phyloP scores from a whole-genome alignment of 1,140 invertebrate species.

The Cephus cinctus region DNA sequence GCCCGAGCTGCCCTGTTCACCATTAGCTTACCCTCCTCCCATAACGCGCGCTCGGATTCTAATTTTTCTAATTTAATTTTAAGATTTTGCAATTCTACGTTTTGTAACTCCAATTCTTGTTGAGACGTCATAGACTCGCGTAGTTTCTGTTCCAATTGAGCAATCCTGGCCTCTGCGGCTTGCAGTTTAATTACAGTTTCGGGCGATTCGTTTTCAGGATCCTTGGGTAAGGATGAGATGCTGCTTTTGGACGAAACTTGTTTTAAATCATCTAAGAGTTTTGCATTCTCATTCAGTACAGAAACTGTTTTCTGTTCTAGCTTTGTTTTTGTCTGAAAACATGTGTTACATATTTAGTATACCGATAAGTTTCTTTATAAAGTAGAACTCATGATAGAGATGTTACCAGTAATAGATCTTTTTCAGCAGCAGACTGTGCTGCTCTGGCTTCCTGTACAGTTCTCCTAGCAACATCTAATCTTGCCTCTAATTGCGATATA shows the following conservation, averaged over 20 bases:
- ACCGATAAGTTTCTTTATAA: no score
- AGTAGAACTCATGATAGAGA: no score
- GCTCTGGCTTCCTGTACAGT: conserved; percentile 41
- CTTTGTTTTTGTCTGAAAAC: conserved; percentile 33
- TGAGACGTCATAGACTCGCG: conserved; percentile 28
- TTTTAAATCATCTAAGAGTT: conserved; percentile 26
- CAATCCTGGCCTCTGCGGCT: conserved; percentile 28
- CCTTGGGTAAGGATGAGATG: background rate
- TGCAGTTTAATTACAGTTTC: conserved; percentile 33
- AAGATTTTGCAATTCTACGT: conserved; percentile 39
- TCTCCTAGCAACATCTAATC: conserved; percentile 41
- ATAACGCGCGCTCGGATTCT: conserved; percentile 38
- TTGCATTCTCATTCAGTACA: conserved; percentile 36
- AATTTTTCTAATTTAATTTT: conserved; percentile 40
- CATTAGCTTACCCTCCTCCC: conserved; percentile 45
- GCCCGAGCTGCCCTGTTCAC: conserved; percentile 34
- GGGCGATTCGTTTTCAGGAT: conserved; percentile 3
- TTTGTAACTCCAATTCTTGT: conserved; percentile 40
- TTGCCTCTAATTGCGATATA: conserved; percentile 46
- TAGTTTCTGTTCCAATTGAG: conserved; percentile 40
- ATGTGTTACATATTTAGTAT: no score
- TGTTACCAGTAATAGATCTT: conserved; percentile 38
- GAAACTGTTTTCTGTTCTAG: conserved; percentile 39
- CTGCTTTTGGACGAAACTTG: conserved; percentile 14
- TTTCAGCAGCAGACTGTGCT: conserved; percentile 30